Percentiles rank a stretch among this genome's conserved stretches.
phyloP scores from a whole-genome alignment of 2,888 invertebrate genomes.

The Aphodius sticticus region DNA sequence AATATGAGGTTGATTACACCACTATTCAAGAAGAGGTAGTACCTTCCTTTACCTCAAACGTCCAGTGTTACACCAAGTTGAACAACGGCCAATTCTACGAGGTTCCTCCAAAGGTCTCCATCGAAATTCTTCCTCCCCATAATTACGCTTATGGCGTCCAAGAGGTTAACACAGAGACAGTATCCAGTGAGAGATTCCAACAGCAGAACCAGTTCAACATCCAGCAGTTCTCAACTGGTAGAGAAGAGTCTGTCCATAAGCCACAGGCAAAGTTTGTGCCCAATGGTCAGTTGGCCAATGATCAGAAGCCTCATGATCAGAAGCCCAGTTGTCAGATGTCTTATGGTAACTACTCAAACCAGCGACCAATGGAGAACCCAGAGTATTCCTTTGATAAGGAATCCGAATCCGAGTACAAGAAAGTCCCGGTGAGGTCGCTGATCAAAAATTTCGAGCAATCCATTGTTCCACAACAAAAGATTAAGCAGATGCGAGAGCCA shows the following conservation, averaged over 20 bases:
- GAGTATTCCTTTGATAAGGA: conserved; percentile 33
- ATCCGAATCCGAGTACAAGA: conserved; percentile 54
- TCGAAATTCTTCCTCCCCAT: conserved; percentile 34
- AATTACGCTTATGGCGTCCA: conserved; percentile 28
- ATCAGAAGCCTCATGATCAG: neutral
- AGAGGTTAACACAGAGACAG: conserved; percentile 17
- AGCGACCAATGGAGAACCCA: conserved; percentile 17
- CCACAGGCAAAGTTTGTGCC: conserved; percentile 16
- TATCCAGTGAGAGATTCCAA: conserved; percentile 27
- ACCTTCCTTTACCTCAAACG: conserved; percentile 37
- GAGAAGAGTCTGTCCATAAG: conserved; percentile 19
- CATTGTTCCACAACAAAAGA: conserved; percentile 64
- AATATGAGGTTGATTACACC: conserved; percentile 56
- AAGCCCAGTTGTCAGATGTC: neutral
- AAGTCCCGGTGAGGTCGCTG: conserved; percentile 61
- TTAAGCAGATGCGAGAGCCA: conserved; percentile 62
- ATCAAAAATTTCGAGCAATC: conserved; percentile 71
- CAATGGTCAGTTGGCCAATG: neutral
- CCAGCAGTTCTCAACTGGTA: conserved; percentile 26
- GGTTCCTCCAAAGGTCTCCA: conserved; percentile 31
- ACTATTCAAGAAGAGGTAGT: conserved; percentile 52
- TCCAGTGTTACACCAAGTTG: conserved; percentile 33
- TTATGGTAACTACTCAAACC: conserved; percentile 27
- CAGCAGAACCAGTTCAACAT: conserved; percentile 28
- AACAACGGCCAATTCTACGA: conserved; percentile 28